phyloP scores from a whole-genome alignment of 2,113 vertebrate genomes.

The Cottus gobio region DNA sequence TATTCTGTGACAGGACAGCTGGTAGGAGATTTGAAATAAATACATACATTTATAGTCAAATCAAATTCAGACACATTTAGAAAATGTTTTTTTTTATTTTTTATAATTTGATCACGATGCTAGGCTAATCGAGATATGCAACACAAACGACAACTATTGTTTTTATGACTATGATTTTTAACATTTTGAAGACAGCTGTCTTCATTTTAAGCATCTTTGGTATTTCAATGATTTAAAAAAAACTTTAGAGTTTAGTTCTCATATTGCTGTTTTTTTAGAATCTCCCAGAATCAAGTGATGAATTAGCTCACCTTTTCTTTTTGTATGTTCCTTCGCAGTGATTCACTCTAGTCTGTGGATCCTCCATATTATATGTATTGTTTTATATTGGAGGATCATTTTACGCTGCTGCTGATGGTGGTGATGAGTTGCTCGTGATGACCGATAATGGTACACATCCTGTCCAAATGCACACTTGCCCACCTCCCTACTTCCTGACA shows the following conservation, averaged over 20 bases:
- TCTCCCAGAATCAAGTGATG: conserved; percentile 1
- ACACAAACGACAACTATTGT: neutral
- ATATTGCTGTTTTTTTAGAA: neutral
- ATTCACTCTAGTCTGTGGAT: conserved; percentile 1
- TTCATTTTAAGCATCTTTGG: neutral
- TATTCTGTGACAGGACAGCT: neutral
- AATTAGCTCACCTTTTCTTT: neutral
- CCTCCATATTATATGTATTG: neutral
- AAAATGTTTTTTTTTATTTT: too few species aligned
- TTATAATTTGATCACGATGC: conserved; percentile 36
- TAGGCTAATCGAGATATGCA: neutral
- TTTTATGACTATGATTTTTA: neutral
- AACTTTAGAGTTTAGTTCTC: neutral
- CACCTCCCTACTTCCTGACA: conserved; percentile 67
- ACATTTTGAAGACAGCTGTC: neutral
- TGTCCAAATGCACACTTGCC: conserved; percentile 58
- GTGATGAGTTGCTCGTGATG: conserved; percentile 51
- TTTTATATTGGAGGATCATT: neutral
- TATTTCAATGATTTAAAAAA: neutral
- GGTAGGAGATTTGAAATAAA: neutral
- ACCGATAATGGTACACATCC: conserved; percentile 60
- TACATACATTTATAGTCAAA: neutral
- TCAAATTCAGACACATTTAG: conserved; percentile 2
- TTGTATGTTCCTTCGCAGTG: neutral
- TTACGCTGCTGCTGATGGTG: conserved; percentile 25